A percentile compares a stretch with the other conserved stretches of the same genome.
Conservation (phyloP, 2,797 vertebrate genomes). For the Arctocebus calabarensis region DNA sequence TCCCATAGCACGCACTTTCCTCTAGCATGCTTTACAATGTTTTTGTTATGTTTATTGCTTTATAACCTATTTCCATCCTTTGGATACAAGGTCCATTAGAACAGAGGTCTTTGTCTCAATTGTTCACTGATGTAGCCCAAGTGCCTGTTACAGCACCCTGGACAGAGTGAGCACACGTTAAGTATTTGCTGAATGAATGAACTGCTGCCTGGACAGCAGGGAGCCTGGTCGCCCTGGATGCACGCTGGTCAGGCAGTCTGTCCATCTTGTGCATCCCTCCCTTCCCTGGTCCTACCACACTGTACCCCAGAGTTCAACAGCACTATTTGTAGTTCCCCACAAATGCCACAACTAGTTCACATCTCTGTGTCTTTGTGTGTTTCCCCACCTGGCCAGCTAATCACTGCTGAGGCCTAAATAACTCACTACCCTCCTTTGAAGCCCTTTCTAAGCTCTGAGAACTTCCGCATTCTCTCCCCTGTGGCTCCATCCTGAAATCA, state of each 20-base stretch:
- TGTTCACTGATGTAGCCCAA: neutral
- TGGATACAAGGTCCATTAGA: neutral
- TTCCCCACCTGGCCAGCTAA: neutral
- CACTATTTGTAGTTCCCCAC: neutral
- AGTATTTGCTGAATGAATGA: conserved; percentile 6
- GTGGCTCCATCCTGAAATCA: neutral
- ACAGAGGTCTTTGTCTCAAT: neutral
- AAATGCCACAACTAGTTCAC: neutral
- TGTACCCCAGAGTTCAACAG: neutral
- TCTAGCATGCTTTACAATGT: neutral
- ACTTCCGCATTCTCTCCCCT: neutral
- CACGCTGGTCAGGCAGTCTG: neutral
- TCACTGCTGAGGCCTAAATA: neutral
- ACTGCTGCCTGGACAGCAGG: neutral
- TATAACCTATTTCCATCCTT: neutral
- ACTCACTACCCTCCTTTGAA: neutral
- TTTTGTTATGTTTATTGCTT: neutral
- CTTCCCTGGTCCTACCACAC: neutral
- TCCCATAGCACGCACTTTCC: neutral
- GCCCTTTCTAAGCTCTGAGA: neutral
- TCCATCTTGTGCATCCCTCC: neutral
- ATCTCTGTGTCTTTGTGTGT: neutral
- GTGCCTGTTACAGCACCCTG: neutral
- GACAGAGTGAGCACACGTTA: neutral
- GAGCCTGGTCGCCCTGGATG: neutral